phyloP scores from a whole-genome alignment of 2,888 invertebrate species.

The Drosophila neotestacea region DNA sequence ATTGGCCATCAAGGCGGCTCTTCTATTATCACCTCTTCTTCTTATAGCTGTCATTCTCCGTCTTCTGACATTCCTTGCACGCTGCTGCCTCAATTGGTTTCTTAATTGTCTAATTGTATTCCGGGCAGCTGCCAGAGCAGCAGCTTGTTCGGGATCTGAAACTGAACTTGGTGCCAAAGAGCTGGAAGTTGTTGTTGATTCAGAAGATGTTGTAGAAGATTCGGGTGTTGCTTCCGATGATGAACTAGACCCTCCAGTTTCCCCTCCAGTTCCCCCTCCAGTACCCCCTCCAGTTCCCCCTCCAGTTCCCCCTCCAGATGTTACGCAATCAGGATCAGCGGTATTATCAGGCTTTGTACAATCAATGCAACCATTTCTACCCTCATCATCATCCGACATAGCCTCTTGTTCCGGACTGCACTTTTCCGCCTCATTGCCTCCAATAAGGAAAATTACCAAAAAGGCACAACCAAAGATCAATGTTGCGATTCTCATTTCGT shows the following conservation, averaged over 20 bases:
- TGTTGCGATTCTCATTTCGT: constrained; percentile 11
- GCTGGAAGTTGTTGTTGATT: neutral
- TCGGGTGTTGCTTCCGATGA: too few relatives aligned
- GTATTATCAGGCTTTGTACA: neutral
- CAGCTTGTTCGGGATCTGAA: neutral
- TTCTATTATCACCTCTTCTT: neutral
- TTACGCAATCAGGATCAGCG: neutral
- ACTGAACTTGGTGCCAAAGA: neutral
- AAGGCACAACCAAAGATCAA: constrained; percentile 2
- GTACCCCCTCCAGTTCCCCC: too few relatives aligned
- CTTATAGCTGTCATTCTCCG: neutral
- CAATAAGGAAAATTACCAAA: constrained; percentile 1
- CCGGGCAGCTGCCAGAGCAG: neutral
- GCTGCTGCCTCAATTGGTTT: neutral
- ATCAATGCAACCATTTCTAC: neutral
- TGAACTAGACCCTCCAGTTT: too few relatives aligned
- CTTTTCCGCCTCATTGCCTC: neutral
- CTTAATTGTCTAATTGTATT: neutral
- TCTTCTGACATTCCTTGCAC: neutral
- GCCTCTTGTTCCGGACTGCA: neutral
- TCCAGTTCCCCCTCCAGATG: neutral
- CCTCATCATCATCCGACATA: neutral
- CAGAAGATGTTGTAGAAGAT: neutral
- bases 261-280: too few relatives aligned
- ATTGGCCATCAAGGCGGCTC: constrained; percentile 1